phyloP scores from a whole-genome alignment of 1,140 invertebrate genomes.

The Manduca sexta region DNA sequence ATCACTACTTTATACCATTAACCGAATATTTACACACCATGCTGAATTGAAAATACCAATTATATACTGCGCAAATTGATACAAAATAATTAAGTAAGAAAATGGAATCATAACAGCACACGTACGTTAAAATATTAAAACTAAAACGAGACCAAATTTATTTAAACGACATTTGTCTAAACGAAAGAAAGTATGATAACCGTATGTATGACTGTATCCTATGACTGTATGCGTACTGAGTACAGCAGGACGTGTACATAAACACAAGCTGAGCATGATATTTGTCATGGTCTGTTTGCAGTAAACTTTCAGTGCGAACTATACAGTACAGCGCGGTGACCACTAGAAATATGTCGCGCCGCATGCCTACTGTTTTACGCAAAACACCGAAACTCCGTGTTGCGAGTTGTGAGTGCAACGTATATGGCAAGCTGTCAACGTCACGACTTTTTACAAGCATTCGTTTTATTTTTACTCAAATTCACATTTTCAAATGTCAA shows the following conservation, averaged over 20 bases:
- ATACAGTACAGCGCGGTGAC: slow-evolving; percentile 18
- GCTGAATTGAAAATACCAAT: background rate
- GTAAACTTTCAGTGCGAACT: slow-evolving; percentile 24
- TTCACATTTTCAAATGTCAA: too few species aligned
- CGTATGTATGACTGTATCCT: too few species aligned
- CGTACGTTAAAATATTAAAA: slow-evolving; percentile 6
- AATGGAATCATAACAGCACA: slow-evolving; percentile 1
- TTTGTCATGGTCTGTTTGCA: slow-evolving; percentile 28
- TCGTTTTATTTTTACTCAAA: too few species aligned
- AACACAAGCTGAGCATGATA: slow-evolving; percentile 11
- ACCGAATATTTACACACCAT: too few species aligned
- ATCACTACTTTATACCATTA: background rate
- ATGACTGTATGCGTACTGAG: too few species aligned
- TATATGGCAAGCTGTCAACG: background rate
- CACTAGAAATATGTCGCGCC: slow-evolving; percentile 17
- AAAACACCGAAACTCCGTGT: slow-evolving; percentile 8
- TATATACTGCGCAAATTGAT: background rate
- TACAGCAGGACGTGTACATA: background rate
- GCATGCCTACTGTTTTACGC: slow-evolving; percentile 11
- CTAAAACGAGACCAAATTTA: slow-evolving; percentile 3
- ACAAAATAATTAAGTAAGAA: slow-evolving; percentile 3
- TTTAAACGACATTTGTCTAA: slow-evolving; percentile 7
- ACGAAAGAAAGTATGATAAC: slow-evolving; percentile 7
- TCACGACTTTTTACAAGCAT: too few species aligned
- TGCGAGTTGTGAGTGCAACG: slow-evolving; percentile 4